Conservation (phyloP, 2,888 invertebrate genomes). For the Cosmorhoe ocellata region DNA sequence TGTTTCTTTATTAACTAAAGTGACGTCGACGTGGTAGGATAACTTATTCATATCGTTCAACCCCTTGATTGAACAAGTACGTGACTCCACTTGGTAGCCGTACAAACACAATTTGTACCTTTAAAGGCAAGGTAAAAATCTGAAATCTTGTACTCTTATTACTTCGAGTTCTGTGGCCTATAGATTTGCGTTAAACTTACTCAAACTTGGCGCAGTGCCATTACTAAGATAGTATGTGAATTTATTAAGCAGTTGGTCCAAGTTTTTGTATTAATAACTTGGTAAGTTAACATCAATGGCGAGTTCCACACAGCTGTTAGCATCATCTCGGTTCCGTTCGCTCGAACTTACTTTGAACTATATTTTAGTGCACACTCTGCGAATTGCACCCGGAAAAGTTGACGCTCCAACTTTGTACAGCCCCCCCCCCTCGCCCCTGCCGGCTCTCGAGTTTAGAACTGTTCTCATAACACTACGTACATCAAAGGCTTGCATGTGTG, state of each 20-base stretch:
- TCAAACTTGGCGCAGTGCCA: conserved; percentile 30
- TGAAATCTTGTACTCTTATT: neutral
- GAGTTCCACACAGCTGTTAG: conserved; percentile 43
- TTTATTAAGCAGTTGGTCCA: conserved; percentile 32
- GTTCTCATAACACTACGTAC: conserved; percentile 50
- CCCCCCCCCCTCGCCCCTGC: conserved; percentile 27
- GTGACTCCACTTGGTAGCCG: no score
- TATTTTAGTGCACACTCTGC: conserved; percentile 60
- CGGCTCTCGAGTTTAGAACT: conserved; percentile 44
- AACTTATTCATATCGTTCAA: no score
- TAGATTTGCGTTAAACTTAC: conserved; percentile 29
- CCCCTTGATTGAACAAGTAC: no score
- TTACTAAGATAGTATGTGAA: conserved; percentile 31
- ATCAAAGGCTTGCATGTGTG: conserved; percentile 46
- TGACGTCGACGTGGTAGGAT: no score
- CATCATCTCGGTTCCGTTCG: conserved; percentile 45
- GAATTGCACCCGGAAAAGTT: conserved; percentile 57
- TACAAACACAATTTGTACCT: no score
- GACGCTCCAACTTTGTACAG: conserved; percentile 45
- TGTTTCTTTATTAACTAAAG: no score
- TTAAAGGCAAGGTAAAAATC: no score
- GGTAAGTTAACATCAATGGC: conserved; percentile 42
- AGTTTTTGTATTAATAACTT: conserved; percentile 42
- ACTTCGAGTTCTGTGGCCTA: conserved; percentile 13
- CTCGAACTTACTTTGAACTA: conserved; percentile 64